Conservation (phyloP, 2,113 vertebrate genomes). For the Mohoua ochrocephala region DNA sequence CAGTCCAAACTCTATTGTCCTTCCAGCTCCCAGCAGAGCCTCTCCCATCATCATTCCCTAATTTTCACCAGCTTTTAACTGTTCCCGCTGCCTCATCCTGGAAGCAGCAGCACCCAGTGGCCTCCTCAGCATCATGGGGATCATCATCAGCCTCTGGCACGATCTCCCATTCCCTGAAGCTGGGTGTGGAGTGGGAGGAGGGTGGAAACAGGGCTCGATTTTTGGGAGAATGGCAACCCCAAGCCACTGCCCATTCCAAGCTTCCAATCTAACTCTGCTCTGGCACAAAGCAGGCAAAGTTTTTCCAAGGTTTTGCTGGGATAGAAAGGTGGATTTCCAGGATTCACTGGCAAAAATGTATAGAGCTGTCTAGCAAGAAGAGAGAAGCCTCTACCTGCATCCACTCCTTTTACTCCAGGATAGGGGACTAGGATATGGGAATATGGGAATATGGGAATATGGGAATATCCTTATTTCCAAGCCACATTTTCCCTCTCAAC, state of each 20-base stretch:
- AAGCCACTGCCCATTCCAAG: not conserved
- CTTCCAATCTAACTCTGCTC: not conserved
- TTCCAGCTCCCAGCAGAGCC: not conserved
- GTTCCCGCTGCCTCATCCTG: not conserved
- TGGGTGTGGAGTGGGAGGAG: not conserved
- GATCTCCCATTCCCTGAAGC: not conserved
- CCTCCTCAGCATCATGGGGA: not conserved
- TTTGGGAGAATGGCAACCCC: not conserved
- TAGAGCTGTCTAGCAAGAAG: not conserved
- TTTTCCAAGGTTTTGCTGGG: not conserved
- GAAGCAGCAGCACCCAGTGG: not conserved
- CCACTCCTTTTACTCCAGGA: not conserved
- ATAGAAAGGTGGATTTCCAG: not conserved
- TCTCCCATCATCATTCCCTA: not conserved
- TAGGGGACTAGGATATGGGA: not conserved
- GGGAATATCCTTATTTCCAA: not conserved
- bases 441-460: not conserved
- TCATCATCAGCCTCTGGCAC: rapidly evolving
- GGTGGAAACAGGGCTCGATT: not conserved
- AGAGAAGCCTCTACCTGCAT: not conserved
- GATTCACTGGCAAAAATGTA: not conserved
- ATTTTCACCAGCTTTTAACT: not conserved
- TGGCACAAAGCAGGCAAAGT: not conserved
- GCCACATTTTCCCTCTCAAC: not conserved
- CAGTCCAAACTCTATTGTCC: not conserved